Conservation (phyloP, 2,888 invertebrate species). For the Adela reaumurella region DNA sequence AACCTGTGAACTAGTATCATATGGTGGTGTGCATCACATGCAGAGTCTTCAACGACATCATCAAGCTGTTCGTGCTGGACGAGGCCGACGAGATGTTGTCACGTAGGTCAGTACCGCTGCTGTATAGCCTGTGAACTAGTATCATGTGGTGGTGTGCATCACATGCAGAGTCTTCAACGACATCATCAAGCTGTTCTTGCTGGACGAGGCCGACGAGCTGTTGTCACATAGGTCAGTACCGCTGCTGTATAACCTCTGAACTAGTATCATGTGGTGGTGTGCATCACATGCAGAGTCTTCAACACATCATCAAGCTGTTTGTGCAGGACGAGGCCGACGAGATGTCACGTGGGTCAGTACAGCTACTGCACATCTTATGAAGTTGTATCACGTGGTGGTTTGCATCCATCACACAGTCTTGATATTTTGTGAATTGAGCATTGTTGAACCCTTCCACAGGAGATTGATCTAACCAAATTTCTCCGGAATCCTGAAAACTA, state of each 20-base stretch:
- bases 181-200: constrained; percentile 93
- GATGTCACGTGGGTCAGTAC: constrained; percentile 82
- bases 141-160: constrained; percentile 98
- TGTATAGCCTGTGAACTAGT: constrained; percentile 48
- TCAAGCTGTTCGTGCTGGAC: constrained; percentile 97
- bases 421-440: too few species aligned
- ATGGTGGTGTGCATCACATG: constrained; percentile 99
- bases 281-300: constrained; percentile 95
- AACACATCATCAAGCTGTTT: constrained; percentile 93
- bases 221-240: constrained; percentile 74
- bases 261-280: constrained; percentile 99
- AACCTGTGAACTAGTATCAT: constrained; percentile 70
- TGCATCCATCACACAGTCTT: too few species aligned
- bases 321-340: constrained; percentile 99
- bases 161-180: too few species aligned
- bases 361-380: neutral
- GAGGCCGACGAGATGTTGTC: constrained; percentile 99
- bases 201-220: constrained; percentile 99
- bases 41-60: constrained; percentile 86
- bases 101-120: constrained; percentile 54
- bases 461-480: too few species aligned
- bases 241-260: neutral
- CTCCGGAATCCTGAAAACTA: too few species aligned
- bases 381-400: too few species aligned
- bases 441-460: too few species aligned